Evolutionary conservation across 2,888 invertebrate genomes (phyloP).

Genomic region (Stenodera caucasica): DNA sequence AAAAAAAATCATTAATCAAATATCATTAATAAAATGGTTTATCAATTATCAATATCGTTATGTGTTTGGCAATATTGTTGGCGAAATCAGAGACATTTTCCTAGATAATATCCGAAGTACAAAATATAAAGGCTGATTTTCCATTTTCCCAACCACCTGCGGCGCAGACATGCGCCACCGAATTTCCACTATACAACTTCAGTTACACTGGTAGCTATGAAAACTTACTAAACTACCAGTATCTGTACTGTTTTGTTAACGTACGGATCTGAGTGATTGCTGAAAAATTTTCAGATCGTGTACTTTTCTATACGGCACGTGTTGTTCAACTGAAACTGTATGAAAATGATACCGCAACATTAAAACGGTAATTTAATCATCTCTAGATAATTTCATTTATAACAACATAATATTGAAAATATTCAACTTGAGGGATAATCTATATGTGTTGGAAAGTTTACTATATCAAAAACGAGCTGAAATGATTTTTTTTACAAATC

Average conservation of each 20-base stretch:
- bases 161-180: constrained; percentile 34
- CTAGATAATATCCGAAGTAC: constrained; percentile 12
- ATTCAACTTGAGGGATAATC: too few relatives aligned
- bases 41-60: background rate
- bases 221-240: background rate
- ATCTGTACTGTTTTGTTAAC: background rate
- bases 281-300: background rate
- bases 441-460: too few relatives aligned
- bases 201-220: background rate
- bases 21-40: background rate
- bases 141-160: constrained; percentile 36
- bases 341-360: background rate
- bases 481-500: too few relatives aligned
- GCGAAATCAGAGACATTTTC: constrained; percentile 20
- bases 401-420: too few relatives aligned
- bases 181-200: background rate
- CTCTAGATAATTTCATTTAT: background rate
- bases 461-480: too few relatives aligned
- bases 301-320: background rate
- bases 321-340: background rate
- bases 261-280: background rate
- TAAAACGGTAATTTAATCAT: background rate
- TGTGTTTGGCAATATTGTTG: background rate
- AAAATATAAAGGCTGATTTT: too few relatives aligned
- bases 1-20: too few relatives aligned